A percentile compares a stretch with the other conserved stretches of the same genome.
Conservation (phyloP, 2,797 vertebrate genomes). For the Poeciliopsis gracilis region DNA sequence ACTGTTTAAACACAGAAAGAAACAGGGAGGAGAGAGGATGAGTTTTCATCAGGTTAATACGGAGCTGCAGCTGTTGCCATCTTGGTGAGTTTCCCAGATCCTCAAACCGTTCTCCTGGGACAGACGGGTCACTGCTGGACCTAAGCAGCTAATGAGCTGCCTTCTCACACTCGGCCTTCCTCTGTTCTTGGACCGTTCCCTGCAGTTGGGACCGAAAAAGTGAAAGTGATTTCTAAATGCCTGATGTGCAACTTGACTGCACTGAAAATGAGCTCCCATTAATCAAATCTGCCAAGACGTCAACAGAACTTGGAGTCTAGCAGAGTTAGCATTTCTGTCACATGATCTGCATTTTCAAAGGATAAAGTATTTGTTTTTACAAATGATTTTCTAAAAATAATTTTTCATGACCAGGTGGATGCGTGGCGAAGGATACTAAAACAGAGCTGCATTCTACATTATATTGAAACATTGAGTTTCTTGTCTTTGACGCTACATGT, state of each 20-base stretch:
- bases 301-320: slow-evolving; percentile 14
- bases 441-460: background rate
- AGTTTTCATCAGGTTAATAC: slow-evolving; percentile 79
- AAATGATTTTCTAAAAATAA: slow-evolving; percentile 1
- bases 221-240: slow-evolving; percentile 35
- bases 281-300: slow-evolving; percentile 37
- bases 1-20: slow-evolving; percentile 50
- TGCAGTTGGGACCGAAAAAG: slow-evolving; percentile 33
- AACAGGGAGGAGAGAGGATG: slow-evolving; percentile 40
- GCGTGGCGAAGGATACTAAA: background rate
- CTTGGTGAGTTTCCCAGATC: slow-evolving; percentile 78
- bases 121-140: slow-evolving; percentile 58
- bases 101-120: slow-evolving; percentile 67
- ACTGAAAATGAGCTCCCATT: slow-evolving; percentile 41
- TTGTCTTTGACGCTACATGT: slow-evolving; percentile 34
- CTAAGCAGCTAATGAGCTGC: slow-evolving; percentile 68
- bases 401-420: background rate
- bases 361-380: background rate
- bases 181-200: slow-evolving; percentile 40
- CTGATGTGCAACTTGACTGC: slow-evolving; percentile 30
- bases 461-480: background rate
- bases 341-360: background rate
- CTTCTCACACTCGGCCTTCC: slow-evolving; percentile 66
- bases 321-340: background rate
- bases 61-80: slow-evolving; percentile 78